These are phyloP conservation scores for Diorhabda sublineata DNA, from an alignment of 1,140 invertebrate genomes.

Conservation along the genomic window DNA sequence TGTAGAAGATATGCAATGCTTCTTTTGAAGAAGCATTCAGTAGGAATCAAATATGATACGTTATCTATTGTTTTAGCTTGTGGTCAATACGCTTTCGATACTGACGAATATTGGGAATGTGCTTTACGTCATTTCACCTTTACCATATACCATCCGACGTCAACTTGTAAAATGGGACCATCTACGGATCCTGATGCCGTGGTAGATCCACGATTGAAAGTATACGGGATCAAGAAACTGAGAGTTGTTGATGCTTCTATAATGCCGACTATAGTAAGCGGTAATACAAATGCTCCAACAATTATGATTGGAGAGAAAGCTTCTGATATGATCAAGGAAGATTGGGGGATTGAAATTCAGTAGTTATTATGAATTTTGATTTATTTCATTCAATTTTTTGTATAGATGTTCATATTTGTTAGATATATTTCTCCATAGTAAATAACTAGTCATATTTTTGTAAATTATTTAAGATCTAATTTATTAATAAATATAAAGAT, in stretches of 20 bases:
- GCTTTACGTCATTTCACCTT: slow-evolving; percentile 75
- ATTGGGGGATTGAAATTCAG: slow-evolving; percentile 48
- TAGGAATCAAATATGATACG: too few relatives aligned
- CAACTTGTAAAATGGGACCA: slow-evolving; percentile 86
- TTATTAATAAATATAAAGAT: too few relatives aligned
- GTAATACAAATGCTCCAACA: slow-evolving; percentile 61
- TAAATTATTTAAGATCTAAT: too few relatives aligned
- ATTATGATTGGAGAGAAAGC: slow-evolving; percentile 67
- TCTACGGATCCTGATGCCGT: slow-evolving; percentile 69
- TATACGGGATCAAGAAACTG: slow-evolving; percentile 55
- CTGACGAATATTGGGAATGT: slow-evolving; percentile 85
- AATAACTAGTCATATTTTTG: too few relatives aligned
- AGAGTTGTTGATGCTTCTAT: slow-evolving; percentile 62
- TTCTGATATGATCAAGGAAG: slow-evolving; percentile 60
- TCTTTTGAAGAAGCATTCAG: too few relatives aligned
- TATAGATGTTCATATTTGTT: too few relatives aligned
- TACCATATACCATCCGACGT: slow-evolving; percentile 80
- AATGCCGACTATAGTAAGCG: slow-evolving; percentile 61
- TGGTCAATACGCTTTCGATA: slow-evolving; percentile 63
- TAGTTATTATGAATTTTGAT: too few relatives aligned
- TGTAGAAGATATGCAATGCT: too few relatives aligned
- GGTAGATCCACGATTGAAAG: slow-evolving; percentile 63
- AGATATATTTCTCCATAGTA: too few relatives aligned
- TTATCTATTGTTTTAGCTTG: slow-evolving; percentile 69
- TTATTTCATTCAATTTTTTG: too few relatives aligned